These are phyloP conservation scores for Eptatretus burgeri DNA, from an alignment of 2,113 vertebrate species.

Conservation along the genomic window DNA sequence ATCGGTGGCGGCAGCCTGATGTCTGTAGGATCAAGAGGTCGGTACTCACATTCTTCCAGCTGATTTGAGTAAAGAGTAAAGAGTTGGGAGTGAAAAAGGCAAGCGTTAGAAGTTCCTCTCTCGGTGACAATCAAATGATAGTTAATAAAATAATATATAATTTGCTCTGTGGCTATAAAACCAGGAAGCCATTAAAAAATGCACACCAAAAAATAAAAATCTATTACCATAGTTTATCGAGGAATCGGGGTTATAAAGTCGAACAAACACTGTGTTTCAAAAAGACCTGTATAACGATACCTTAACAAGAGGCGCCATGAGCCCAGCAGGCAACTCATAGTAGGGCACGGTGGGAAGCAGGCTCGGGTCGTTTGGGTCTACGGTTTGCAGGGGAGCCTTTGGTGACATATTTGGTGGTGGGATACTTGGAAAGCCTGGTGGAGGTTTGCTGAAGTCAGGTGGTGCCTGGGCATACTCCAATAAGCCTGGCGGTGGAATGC, in stretches of 20 bases:
- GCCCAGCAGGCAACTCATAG: constrained; percentile 78
- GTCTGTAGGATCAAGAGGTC: constrained; percentile 81
- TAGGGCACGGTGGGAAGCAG: constrained; percentile 88
- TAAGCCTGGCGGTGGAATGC: constrained; percentile 23
- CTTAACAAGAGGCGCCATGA: constrained; percentile 87
- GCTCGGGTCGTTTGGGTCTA: constrained; percentile 63
- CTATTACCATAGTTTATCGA: too few species aligned
- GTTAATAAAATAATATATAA: too few species aligned
- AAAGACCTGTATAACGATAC: constrained; percentile 15
- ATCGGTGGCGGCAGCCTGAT: constrained; percentile 85
- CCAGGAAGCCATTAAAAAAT: too few species aligned
- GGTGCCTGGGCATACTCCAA: constrained; percentile 31
- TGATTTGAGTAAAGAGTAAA: constrained; percentile 12
- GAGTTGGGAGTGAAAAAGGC: too few species aligned
- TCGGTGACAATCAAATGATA: too few species aligned
- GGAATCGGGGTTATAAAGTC: not conserved
- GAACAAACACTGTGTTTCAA: too few species aligned
- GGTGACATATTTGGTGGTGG: not conserved
- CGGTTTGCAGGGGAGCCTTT: constrained; percentile 29
- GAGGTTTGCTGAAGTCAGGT: constrained; percentile 20
- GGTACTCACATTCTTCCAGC: constrained; percentile 88
- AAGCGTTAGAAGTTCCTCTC: too few species aligned
- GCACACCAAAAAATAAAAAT: too few species aligned
- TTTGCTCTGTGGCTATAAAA: too few species aligned
- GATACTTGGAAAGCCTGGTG: constrained; percentile 2